phyloP scores from a whole-genome alignment of 1,140 invertebrate genomes.

The Drosophila sproati region DNA sequence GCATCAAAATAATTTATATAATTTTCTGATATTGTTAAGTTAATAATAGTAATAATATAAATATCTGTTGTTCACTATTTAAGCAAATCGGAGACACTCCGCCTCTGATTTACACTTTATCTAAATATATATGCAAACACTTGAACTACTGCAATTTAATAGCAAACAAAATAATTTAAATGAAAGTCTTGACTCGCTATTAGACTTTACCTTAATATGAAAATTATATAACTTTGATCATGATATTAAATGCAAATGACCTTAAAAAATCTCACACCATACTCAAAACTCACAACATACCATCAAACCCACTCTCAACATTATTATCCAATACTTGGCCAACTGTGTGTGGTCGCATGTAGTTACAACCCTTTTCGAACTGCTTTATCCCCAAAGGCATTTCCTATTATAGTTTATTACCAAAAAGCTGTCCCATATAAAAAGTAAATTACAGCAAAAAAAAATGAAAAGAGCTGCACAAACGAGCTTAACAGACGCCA shows the following conservation, averaged over 20 bases:
- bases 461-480: constrained; percentile 28
- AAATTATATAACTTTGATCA: neutral
- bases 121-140: neutral
- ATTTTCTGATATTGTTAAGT: too few relatives aligned
- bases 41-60: too few relatives aligned
- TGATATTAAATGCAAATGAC: constrained; percentile 11
- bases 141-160: neutral
- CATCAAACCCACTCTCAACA: constrained; percentile 4
- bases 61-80: too few relatives aligned
- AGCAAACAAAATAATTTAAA: constrained; percentile 12
- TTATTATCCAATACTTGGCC: constrained; percentile 21
- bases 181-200: neutral
- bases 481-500: constrained; percentile 56
- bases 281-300: neutral
- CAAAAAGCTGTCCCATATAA: constrained; percentile 66
- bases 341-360: constrained; percentile 1
- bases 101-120: too few relatives aligned
- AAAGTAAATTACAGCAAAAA: constrained; percentile 56
- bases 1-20: too few relatives aligned
- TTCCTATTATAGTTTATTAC: constrained; percentile 70
- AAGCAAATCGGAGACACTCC: too few relatives aligned
- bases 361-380: constrained; percentile 26
- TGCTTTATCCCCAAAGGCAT: constrained; percentile 44
- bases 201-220: neutral
- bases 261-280: constrained; percentile 3